A percentile compares a stretch with the other conserved stretches of the same genome.
phyloP scores from a whole-genome alignment of 37 sponge, comb jelly and placozoan species.

The Halichondria panicea region DNA sequence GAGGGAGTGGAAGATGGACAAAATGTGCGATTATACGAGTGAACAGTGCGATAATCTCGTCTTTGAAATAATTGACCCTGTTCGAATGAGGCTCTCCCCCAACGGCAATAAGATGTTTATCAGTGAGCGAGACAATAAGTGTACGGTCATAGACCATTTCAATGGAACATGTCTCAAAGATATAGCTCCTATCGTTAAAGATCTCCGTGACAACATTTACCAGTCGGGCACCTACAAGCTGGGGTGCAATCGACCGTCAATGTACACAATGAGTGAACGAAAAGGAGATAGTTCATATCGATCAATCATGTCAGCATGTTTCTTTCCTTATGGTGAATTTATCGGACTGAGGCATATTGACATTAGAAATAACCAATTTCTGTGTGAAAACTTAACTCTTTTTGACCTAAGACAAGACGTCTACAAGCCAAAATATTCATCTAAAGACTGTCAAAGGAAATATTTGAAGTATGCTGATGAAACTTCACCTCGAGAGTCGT shows the following conservation, averaged over 20 bases:
- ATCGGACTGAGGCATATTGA: conserved; percentile 46
- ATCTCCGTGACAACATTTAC: neutral
- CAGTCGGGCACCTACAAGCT: neutral
- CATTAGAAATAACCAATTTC: neutral
- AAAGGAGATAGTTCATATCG: conserved; percentile 6
- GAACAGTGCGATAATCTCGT: conserved; percentile 32
- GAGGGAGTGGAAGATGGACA: conserved; percentile 38
- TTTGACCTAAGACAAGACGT: conserved; percentile 20
- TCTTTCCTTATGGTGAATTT: conserved; percentile 45
- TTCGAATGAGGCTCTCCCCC: conserved; percentile 51
- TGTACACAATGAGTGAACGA: conserved; percentile 18
- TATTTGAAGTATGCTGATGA: conserved; percentile 50
- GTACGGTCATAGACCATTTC: conserved; percentile 34
- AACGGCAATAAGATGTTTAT: conserved; percentile 65
- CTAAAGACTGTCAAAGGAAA: neutral
- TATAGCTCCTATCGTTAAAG: neutral
- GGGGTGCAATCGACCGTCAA: conserved; percentile 23
- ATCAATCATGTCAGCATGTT: conserved; percentile 42
- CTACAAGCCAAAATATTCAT: neutral
- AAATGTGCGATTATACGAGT: neutral
- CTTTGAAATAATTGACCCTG: conserved; percentile 11
- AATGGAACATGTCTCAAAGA: conserved; percentile 24
- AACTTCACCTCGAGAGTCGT: conserved; percentile 4
- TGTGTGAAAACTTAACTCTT: conserved; percentile 36
- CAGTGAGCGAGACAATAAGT: conserved; percentile 14